A percentile compares a stretch with the other conserved stretches of the same genome.
These are phyloP conservation scores for Anguilla pacifica DNA, from an alignment of 2,797 vertebrate species.

Conservation along the genomic window DNA sequence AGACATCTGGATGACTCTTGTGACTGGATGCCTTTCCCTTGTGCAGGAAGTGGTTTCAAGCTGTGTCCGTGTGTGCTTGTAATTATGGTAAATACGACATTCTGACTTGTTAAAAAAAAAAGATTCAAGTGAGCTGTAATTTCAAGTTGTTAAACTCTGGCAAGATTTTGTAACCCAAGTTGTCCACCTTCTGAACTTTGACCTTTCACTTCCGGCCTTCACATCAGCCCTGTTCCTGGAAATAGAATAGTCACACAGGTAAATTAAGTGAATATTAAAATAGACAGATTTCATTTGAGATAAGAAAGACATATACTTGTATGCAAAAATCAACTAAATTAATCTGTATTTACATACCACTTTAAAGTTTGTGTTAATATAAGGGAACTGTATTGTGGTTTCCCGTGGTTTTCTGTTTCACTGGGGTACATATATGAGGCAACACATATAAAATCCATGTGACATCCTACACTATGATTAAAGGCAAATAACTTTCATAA, in stretches of 20 bases:
- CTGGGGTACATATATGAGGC: not conserved
- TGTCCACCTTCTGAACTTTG: not conserved
- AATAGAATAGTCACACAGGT: not conserved
- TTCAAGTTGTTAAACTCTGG: slow-evolving; percentile 12
- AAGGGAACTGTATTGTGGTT: not conserved
- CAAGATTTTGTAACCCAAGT: not conserved
- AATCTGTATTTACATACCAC: not conserved
- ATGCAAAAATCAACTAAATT: not conserved
- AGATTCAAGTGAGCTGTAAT: not conserved
- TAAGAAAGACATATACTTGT: not conserved
- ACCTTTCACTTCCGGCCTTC: not conserved
- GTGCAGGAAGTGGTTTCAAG: slow-evolving; percentile 1
- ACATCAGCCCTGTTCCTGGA: not conserved
- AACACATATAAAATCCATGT: not conserved
- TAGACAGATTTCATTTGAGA: not conserved
- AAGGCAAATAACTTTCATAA: not conserved
- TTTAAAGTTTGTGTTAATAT: not conserved
- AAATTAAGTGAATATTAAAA: not conserved
- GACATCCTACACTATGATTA: not conserved
- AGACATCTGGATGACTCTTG: slow-evolving; percentile 16
- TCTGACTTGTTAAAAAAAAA: not conserved
- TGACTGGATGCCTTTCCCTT: slow-evolving; percentile 8
- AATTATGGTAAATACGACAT: not conserved
- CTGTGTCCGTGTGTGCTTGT: not conserved
- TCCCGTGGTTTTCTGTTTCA: not conserved